Percentiles rank a stretch among this genome's conserved stretches.
These are phyloP conservation scores for Myotis findleyi DNA, from an alignment of 2,797 vertebrate genomes.

Conservation along the genomic window DNA sequence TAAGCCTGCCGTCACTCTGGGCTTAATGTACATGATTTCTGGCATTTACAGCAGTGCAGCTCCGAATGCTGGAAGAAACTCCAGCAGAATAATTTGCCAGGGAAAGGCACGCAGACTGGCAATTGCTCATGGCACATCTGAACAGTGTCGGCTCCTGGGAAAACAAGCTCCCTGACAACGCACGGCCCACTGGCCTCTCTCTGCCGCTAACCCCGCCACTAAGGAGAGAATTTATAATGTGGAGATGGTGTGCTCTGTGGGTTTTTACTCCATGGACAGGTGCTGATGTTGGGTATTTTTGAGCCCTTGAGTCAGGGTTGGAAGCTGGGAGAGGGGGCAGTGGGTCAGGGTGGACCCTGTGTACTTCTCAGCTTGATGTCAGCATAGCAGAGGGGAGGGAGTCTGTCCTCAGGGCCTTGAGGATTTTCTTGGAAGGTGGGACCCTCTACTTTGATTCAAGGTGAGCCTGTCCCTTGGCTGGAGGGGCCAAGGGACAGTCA, in stretches of 20 bases:
- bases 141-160: conserved; percentile 61
- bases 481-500: neutral
- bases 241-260: neutral
- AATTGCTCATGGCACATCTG: conserved; percentile 75
- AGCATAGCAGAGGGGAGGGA: neutral
- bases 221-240: conserved; percentile 29
- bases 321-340: neutral
- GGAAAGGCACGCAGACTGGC: conserved; percentile 46
- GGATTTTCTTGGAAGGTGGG: neutral
- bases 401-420: neutral
- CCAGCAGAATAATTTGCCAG: conserved; percentile 75
- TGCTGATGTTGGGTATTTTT: neutral
- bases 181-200: neutral
- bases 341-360: neutral
- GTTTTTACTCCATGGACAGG: neutral
- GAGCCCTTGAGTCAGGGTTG: neutral
- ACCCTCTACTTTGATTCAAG: conserved; percentile 25
- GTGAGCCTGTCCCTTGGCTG: neutral
- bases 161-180: conserved; percentile 68
- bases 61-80: conserved; percentile 74
- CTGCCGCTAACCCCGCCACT: neutral
- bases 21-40: conserved; percentile 83
- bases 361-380: neutral
- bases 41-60: conserved; percentile 76
- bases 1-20: conserved; percentile 77